Evolutionary conservation across 2,888 invertebrate species (phyloP).

Genomic region (Sminthurides aquaticus): DNA sequence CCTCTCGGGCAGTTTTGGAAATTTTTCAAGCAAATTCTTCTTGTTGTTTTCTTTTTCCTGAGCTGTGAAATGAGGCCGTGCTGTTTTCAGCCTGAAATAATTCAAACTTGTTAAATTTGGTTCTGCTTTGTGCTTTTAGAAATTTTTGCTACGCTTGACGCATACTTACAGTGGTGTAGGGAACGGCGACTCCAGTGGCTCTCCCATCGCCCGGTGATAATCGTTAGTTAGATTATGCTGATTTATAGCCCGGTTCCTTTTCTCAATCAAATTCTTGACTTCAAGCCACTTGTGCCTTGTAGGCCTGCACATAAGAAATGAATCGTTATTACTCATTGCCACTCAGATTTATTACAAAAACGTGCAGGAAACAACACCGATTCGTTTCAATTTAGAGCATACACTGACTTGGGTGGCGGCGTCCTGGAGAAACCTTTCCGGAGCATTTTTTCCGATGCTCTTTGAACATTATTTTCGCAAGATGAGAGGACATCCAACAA

Average conservation of each 20-base stretch:
- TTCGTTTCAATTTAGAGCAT: background rate
- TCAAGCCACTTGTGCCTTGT: constrained; percentile 43
- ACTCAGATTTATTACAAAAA: background rate
- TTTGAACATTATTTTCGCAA: constrained; percentile 84
- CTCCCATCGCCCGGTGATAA: constrained; percentile 28
- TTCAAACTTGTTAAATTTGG: background rate
- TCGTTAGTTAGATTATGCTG: constrained; percentile 29
- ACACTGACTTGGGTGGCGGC: constrained; percentile 50
- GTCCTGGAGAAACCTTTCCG: constrained; percentile 74
- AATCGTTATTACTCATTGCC: constrained; percentile 2
- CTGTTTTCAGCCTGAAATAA: constrained; percentile 35
- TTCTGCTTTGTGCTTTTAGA: too few relatives aligned
- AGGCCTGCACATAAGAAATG: constrained; percentile 37
- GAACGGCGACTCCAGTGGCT: constrained; percentile 40
- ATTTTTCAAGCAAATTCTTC: constrained; percentile 60
- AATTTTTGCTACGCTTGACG: too few relatives aligned
- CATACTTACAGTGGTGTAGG: constrained; percentile 37
- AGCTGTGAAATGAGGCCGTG: constrained; percentile 38
- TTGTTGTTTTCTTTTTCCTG: constrained; percentile 39
- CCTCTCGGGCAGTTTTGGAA: constrained; percentile 67
- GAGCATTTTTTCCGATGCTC: constrained; percentile 70
- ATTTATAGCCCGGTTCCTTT: constrained; percentile 38
- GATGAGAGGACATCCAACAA: constrained; percentile 74
- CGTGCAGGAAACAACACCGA: background rate
- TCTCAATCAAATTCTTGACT: constrained; percentile 42